Conservation (phyloP, 2,888 invertebrate genomes). For the Lottia scabra region DNA sequence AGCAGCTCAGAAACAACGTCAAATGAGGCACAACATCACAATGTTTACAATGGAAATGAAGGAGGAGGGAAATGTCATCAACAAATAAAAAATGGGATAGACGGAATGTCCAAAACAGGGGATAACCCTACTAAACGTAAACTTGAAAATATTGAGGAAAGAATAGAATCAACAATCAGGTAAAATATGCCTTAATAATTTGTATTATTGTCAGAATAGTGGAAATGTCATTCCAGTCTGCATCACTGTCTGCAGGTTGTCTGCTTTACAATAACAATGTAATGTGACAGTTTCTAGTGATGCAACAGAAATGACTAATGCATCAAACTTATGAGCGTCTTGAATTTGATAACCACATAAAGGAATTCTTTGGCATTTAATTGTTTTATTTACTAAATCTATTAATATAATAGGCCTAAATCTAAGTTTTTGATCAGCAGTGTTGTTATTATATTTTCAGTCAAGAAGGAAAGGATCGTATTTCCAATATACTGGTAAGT, state of each 20-base stretch:
- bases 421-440: neutral
- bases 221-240: too few relatives aligned
- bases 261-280: too few relatives aligned
- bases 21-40: conserved; percentile 9
- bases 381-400: neutral
- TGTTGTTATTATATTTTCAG: conserved; percentile 36
- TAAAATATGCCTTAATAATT: conserved; percentile 10
- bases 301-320: too few relatives aligned
- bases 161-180: conserved; percentile 51
- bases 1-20: conserved; percentile 4
- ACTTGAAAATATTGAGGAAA: conserved; percentile 48
- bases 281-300: too few relatives aligned
- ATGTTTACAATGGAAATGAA: conserved; percentile 19
- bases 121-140: conserved; percentile 25
- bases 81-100: conserved; percentile 11
- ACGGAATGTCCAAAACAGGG: conserved; percentile 13
- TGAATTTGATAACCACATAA: neutral
- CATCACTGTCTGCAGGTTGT: too few relatives aligned
- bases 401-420: too few relatives aligned
- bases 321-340: neutral
- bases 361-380: neutral
- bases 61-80: conserved; percentile 8
- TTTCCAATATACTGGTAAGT: conserved; percentile 46
- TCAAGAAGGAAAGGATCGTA: conserved; percentile 41
- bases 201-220: too few relatives aligned